These are phyloP conservation scores for Scyliorhinus canicula DNA, from an alignment of 2,797 vertebrate species.

Conservation along the genomic window DNA sequence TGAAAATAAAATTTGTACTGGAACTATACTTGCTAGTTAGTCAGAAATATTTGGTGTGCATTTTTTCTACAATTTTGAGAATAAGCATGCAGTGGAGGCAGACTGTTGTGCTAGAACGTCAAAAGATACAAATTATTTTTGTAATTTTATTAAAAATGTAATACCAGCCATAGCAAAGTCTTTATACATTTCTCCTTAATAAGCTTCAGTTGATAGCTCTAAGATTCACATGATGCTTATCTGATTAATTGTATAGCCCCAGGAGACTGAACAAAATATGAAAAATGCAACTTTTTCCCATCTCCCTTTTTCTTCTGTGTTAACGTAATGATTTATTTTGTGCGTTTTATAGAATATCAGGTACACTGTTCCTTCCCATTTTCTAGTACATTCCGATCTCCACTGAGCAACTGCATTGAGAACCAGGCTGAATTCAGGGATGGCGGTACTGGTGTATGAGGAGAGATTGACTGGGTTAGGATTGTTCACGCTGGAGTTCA, in stretches of 20 bases:
- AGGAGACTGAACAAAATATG: not conserved
- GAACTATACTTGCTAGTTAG: not conserved
- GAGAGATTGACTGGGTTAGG: no score
- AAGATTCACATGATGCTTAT: not conserved
- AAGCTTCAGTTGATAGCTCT: not conserved
- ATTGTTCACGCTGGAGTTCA: no score
- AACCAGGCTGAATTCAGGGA: no score
- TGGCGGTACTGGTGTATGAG: no score
- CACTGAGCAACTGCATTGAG: not conserved
- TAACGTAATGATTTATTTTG: not conserved
- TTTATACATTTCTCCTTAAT: not conserved
- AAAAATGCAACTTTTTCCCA: not conserved
- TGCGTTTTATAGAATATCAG: not conserved
- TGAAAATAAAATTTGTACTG: not conserved
- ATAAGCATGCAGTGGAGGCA: not conserved
- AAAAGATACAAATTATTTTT: not conserved
- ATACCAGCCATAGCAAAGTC: not conserved
- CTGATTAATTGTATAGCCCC: not conserved
- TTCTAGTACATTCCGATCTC: not conserved
- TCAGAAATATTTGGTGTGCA: not conserved
- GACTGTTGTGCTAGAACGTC: not conserved
- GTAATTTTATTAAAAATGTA: not conserved
- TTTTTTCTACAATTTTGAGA: not conserved
- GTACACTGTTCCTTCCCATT: no score
- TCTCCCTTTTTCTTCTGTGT: not conserved